Evolutionary conservation across 1,140 invertebrate genomes (phyloP), one percentile per base, ranked within the genome.

Genomic region (Anastrepha ludens): DNA sequence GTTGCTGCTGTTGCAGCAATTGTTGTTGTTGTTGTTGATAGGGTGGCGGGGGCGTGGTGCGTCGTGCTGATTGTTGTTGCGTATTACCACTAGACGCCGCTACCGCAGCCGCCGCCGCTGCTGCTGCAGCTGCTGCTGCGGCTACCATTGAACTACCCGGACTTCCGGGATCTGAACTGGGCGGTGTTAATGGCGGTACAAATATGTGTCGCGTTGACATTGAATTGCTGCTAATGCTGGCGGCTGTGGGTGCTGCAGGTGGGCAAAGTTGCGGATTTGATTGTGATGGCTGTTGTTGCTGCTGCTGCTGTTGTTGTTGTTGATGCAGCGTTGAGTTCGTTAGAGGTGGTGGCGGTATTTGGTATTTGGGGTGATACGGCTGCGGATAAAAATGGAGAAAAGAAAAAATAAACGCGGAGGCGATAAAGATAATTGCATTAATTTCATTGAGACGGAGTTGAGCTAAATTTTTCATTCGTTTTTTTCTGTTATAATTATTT

Each of bases 81-180:
- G 87, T 86, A 60, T 74, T 88, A 92, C 90, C 88, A 92, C 94
- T 90, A 93, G 94, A 88, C 7, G 91, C 91, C 92, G 91, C 88
- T 92, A 94, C 92, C 90, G 93, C 90, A 93, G 94, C 89, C 9
- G 91, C 91, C 92, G 91, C 88, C 78, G 88, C 85, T 88, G 93
- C 55, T 94, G 94, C 74, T 89, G 94, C 60, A 91, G 93, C 89
- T 92, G 94, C 92, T 90, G 93, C 90, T 93, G 94, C 89, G 8
- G 92, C 91, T 20, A 92, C 91, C 91, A 92, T 91, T 6, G 91
- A 92, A 87, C 90, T 95, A 58, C 96, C 95, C 0, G 96, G 96
- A 86, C 96, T 97, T 59, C 97, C 96, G 29, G 97, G 97, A 91
- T 97, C 97, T 6, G 97, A 97, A 89, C 96, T 96, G 81, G 97